Percentiles rank a stretch among this genome's conserved stretches.
Conservation (phyloP, 2,113 vertebrate species). For the Cranoglanis bouderius region DNA sequence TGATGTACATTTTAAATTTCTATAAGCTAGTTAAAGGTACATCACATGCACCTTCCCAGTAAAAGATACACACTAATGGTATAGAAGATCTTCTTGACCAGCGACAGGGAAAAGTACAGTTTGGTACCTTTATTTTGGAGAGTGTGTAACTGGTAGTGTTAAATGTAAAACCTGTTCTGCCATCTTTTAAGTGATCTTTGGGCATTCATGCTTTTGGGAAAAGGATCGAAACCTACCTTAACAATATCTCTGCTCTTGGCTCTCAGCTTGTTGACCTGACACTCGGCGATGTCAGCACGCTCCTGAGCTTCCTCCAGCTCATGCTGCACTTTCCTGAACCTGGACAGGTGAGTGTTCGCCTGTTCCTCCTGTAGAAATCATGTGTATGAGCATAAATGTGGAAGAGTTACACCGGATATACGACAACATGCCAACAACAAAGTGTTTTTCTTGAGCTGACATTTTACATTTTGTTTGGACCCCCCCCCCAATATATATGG, state of each 20-base stretch:
- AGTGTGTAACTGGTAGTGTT: not conserved
- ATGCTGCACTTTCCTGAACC: conserved; percentile 77
- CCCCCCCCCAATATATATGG: not conserved
- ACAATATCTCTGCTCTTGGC: conserved; percentile 68
- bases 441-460: not conserved
- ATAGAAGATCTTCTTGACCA: not conserved
- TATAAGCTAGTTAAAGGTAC: not conserved
- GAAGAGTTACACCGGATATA: not conserved
- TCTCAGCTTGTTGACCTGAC: conserved; percentile 79
- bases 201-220: not conserved
- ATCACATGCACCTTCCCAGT: not conserved
- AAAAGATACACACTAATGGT: not conserved
- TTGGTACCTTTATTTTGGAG: not conserved
- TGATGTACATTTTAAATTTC: not conserved
- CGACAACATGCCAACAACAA: not conserved
- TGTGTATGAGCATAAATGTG: not conserved
- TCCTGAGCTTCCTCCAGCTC: conserved; percentile 81
- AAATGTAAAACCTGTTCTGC: not conserved
- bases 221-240: conserved; percentile 59
- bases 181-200: not conserved
- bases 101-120: not conserved
- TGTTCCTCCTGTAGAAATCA: conserved; percentile 64
- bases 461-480: not conserved
- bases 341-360: conserved; percentile 66
- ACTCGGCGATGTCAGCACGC: conserved; percentile 78